A percentile compares a stretch with the other conserved stretches of the same genome.
These are phyloP conservation scores for Channa maculata DNA, from an alignment of 2,113 vertebrate species.

Conservation along the genomic window DNA sequence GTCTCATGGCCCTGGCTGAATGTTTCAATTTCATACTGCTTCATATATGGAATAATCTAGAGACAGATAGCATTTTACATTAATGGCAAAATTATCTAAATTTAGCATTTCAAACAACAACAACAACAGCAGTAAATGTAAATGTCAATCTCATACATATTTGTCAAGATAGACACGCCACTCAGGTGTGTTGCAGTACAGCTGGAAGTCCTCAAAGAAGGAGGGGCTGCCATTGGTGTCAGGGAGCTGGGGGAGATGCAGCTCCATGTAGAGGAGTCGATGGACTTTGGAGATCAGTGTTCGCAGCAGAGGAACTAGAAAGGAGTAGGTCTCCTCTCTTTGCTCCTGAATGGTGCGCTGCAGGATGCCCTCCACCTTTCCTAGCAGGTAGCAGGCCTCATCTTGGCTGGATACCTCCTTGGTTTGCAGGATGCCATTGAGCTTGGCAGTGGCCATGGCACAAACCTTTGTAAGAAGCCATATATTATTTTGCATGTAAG, in stretches of 20 bases:
- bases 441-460: constrained; percentile 94
- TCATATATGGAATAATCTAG: constrained; percentile 98
- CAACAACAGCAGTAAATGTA: not conserved
- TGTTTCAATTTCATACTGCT: constrained; percentile 94
- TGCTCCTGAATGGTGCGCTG: constrained; percentile 88
- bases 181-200: constrained; percentile 92
- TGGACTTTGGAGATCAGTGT: constrained; percentile 95
- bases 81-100: not conserved
- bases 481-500: not conserved
- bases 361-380: constrained; percentile 92
- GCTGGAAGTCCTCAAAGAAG: constrained; percentile 98
- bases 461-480: constrained; percentile 85
- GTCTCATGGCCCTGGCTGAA: constrained; percentile 91
- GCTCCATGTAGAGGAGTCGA: constrained; percentile 95
- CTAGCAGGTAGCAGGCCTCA: constrained; percentile 95
- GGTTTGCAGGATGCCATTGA: constrained; percentile 95
- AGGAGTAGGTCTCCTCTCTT: constrained; percentile 93
- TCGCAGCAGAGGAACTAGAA: constrained; percentile 93
- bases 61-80: not conserved
- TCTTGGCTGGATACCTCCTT: constrained; percentile 93
- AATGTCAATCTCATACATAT: constrained; percentile 85
- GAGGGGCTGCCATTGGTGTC: constrained; percentile 93
- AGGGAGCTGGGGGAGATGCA: constrained; percentile 95
- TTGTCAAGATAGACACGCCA: constrained; percentile 98
- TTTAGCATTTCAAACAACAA: not conserved